Conservation (phyloP, 1,140 invertebrate species). For the Pogonomyrmex californicus region DNA sequence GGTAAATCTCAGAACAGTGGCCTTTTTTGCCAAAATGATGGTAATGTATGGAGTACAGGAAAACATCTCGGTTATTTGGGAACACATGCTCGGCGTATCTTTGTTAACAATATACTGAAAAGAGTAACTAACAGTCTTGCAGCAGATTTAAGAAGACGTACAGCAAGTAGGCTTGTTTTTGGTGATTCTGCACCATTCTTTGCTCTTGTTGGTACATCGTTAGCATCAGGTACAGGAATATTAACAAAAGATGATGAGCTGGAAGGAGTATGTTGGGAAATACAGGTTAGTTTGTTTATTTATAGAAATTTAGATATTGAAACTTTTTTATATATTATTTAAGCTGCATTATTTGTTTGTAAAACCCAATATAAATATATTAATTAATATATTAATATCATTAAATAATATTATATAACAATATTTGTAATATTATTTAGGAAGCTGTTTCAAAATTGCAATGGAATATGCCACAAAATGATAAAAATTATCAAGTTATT, state of each 20-base stretch:
- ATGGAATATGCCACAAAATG: conserved; percentile 87
- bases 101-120: conserved; percentile 91
- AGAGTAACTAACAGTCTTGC: conserved; percentile 90
- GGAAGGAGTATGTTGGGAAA: conserved; percentile 93
- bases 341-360: conserved; percentile 76
- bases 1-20: conserved; percentile 82
- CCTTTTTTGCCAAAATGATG: conserved; percentile 79
- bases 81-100: conserved; percentile 89
- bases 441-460: conserved; percentile 90
- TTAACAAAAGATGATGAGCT: conserved; percentile 93
- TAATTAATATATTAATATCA: too few species aligned
- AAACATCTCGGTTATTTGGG: conserved; percentile 87
- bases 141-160: conserved; percentile 88
- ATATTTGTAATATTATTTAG: conserved; percentile 71
- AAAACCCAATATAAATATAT: too few species aligned
- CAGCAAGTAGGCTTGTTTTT: conserved; percentile 89
- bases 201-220: conserved; percentile 91
- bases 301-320: neutral
- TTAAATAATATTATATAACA: too few species aligned
- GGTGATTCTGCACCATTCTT: conserved; percentile 92
- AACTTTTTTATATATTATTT: neutral
- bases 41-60: conserved; percentile 77
- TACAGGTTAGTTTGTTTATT: conserved; percentile 87
- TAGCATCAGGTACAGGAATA: conserved; percentile 91
- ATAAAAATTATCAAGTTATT: conserved; percentile 85